Percentiles rank a stretch among this genome's conserved stretches.
These are phyloP conservation scores for Trachymyrmex septentrionalis DNA, from an alignment of 1,140 invertebrate species.

Conservation along the genomic window DNA sequence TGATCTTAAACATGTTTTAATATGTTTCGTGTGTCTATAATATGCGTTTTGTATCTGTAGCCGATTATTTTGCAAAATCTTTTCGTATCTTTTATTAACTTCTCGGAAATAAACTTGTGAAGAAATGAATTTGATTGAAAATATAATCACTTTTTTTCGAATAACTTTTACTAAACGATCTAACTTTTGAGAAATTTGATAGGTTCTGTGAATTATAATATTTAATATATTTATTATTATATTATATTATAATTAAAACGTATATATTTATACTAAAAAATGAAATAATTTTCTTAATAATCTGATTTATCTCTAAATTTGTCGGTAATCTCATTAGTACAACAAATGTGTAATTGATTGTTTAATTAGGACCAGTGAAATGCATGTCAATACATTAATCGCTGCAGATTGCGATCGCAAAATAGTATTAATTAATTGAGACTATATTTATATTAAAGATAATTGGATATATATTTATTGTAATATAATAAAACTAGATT, in stretches of 20 bases:
- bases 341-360: neutral
- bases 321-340: neutral
- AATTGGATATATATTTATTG: neutral
- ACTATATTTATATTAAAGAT: neutral
- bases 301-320: conserved; percentile 1
- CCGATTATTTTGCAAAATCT: neutral
- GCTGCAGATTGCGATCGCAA: neutral
- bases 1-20: neutral
- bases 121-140: neutral
- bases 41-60: no score
- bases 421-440: neutral
- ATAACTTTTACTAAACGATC: conserved; percentile 11
- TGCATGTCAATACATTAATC: neutral
- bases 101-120: neutral
- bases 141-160: neutral
- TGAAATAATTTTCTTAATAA: neutral
- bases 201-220: neutral
- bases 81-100: neutral
- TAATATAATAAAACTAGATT: neutral
- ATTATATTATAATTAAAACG: neutral
- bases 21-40: neutral
- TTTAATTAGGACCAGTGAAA: neutral
- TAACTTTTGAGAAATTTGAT: neutral
- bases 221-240: neutral
- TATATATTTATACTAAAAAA: neutral